phyloP scores from a whole-genome alignment of 2,888 invertebrate species.

The Torymus aiolomorphi region DNA sequence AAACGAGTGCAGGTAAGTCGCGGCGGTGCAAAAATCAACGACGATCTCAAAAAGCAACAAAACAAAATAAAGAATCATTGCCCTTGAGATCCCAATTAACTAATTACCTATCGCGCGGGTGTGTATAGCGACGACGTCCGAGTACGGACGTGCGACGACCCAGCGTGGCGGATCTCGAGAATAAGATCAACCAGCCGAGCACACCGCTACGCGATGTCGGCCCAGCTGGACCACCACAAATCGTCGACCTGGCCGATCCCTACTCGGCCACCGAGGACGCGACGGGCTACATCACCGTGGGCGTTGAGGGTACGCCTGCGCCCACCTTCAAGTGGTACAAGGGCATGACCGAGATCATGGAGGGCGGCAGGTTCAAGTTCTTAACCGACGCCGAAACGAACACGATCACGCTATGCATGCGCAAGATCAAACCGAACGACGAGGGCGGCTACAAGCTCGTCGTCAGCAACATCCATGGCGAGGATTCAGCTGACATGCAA shows the following conservation, averaged over 20 bases:
- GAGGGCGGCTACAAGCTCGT: slow-evolving; percentile 96
- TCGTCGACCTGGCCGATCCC: slow-evolving; percentile 95
- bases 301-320: slow-evolving; percentile 94
- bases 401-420: slow-evolving; percentile 94
- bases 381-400: slow-evolving; percentile 95
- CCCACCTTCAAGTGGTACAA: slow-evolving; percentile 97
- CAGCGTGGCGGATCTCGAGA: slow-evolving; percentile 92
- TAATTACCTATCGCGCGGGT: slow-evolving; percentile 42
- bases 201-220: slow-evolving; percentile 90
- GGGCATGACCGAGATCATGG: slow-evolving; percentile 93
- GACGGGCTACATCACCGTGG: slow-evolving; percentile 92
- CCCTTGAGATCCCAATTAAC: neutral
- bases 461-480: slow-evolving; percentile 94
- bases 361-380: slow-evolving; percentile 96
- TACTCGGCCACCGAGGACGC: slow-evolving; percentile 98
- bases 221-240: slow-evolving; percentile 89
- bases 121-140: slow-evolving; percentile 85
- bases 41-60: neutral
- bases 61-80: neutral
- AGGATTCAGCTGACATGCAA: slow-evolving; percentile 96
- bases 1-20: slow-evolving; percentile 35
- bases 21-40: slow-evolving; percentile 44
- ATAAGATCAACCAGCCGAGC: slow-evolving; percentile 92
- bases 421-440: slow-evolving; percentile 97
- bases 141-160: slow-evolving; percentile 93